Conservation (phyloP, 2,797 vertebrate genomes). For the Clarias laeviceps region DNA sequence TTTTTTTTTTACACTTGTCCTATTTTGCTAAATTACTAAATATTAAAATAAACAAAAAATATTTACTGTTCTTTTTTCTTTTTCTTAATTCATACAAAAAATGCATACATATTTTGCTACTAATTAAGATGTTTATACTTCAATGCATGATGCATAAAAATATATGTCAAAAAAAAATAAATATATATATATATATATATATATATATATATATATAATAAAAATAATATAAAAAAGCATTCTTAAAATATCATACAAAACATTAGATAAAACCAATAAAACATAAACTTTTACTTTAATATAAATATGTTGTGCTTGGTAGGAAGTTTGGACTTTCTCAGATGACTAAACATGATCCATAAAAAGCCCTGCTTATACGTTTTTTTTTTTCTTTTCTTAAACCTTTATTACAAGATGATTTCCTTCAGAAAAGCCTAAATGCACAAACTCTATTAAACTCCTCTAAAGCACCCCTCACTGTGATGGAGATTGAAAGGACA, state of each 20-base stretch:
- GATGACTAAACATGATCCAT: background rate
- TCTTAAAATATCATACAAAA: background rate
- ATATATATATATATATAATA: background rate
- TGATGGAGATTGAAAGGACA: slow-evolving; percentile 72
- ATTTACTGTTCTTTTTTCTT: background rate
- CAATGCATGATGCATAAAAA: background rate
- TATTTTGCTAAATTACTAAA: background rate
- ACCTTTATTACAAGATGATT: background rate
- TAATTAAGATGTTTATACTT: background rate
- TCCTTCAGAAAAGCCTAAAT: background rate
- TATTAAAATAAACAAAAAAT: background rate
- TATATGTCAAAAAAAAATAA: too few species aligned
- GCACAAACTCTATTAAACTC: background rate
- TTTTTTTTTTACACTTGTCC: background rate
- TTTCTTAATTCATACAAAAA: background rate
- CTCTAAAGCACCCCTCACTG: background rate
- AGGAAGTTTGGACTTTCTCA: background rate
- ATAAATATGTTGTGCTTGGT: background rate
- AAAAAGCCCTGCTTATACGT: background rate
- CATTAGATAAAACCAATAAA: background rate
- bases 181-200: too few species aligned
- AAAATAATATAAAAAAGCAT: background rate
- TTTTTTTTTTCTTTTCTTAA: background rate
- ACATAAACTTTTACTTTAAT: background rate
- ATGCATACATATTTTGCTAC: background rate